These are phyloP conservation scores for Pherbina coryleti DNA, from an alignment of 2,888 invertebrate species.

Conservation along the genomic window DNA sequence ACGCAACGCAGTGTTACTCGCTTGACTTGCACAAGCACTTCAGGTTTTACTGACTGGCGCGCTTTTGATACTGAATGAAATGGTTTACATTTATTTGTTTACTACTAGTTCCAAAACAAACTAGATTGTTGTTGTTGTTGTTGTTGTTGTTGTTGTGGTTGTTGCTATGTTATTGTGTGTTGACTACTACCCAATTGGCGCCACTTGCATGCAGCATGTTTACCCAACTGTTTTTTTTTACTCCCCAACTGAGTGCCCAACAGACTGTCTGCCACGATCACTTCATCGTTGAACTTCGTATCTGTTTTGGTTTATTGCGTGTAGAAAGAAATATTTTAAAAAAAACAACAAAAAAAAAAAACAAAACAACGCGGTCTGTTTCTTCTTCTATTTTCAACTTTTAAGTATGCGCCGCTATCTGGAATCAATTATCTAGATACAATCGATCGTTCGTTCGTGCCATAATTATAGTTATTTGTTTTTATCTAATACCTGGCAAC, in stretches of 20 bases:
- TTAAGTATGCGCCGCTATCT: conserved; percentile 22
- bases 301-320: not conserved
- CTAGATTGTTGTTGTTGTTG: conserved; percentile 49
- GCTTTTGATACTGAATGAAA: conserved; percentile 25
- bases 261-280: not conserved
- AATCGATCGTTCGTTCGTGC: conserved; percentile 6
- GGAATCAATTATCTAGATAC: conserved; percentile 30
- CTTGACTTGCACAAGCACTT: conserved; percentile 4
- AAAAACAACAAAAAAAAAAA: too few relatives aligned
- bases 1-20: not conserved
- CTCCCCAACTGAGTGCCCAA: not conserved
- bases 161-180: conserved; percentile 41
- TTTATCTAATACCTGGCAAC: not conserved
- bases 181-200: conserved; percentile 32
- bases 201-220: conserved; percentile 15
- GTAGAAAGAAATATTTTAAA: too few relatives aligned
- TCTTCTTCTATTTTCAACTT: conserved; percentile 9
- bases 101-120: not conserved
- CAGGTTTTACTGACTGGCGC: conserved; percentile 12
- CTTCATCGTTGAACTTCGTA: not conserved
- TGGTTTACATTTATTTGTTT: conserved; percentile 26
- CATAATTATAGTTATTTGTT: conserved; percentile 30
- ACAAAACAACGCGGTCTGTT: not conserved
- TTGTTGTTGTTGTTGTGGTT: conserved; percentile 45
- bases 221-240: conserved; percentile 4